A percentile compares a stretch with the other conserved stretches of the same genome.
Evolutionary conservation across 2,797 vertebrate species (phyloP).

Genomic region (Triplophysa yarkandensis): DNA sequence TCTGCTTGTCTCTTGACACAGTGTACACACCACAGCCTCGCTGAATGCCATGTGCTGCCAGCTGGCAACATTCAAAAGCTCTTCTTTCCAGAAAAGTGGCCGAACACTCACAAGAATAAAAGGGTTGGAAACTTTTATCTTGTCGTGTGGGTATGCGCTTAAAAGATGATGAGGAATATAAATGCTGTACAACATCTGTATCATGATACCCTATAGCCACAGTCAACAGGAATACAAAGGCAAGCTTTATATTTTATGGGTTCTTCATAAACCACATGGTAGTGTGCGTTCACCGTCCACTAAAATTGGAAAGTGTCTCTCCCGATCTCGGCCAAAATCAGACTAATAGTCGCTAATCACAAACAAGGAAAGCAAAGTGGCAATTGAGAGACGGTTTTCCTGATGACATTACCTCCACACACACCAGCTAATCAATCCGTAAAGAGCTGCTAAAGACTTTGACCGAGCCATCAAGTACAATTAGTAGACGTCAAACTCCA

Average conservation of each 20-base stretch:
- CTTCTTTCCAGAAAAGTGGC: too few relatives aligned
- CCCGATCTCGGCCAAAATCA: constrained; percentile 15
- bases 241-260: not conserved
- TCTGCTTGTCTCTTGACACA: too few relatives aligned
- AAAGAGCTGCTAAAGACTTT: constrained; percentile 61
- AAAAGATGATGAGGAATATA: not conserved
- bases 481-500: constrained; percentile 23
- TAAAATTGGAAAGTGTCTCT: constrained; percentile 13
- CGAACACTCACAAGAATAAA: too few relatives aligned
- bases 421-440: constrained; percentile 68
- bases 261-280: not conserved
- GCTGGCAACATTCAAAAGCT: too few relatives aligned
- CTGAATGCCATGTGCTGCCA: too few relatives aligned
- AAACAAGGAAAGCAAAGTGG: constrained; percentile 17
- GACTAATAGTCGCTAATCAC: constrained; percentile 30
- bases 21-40: too few relatives aligned
- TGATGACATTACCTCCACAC: constrained; percentile 64
- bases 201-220: constrained; percentile 21
- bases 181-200: constrained; percentile 6
- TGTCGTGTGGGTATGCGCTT: too few relatives aligned
- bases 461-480: constrained; percentile 36
- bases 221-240: not conserved
- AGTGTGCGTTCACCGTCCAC: constrained; percentile 9
- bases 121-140: too few relatives aligned
- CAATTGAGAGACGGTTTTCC: constrained; percentile 50